Evolutionary conservation across 2,113 vertebrate genomes (phyloP).

Genomic region (Cyphomyrus plagiostoma): DNA sequence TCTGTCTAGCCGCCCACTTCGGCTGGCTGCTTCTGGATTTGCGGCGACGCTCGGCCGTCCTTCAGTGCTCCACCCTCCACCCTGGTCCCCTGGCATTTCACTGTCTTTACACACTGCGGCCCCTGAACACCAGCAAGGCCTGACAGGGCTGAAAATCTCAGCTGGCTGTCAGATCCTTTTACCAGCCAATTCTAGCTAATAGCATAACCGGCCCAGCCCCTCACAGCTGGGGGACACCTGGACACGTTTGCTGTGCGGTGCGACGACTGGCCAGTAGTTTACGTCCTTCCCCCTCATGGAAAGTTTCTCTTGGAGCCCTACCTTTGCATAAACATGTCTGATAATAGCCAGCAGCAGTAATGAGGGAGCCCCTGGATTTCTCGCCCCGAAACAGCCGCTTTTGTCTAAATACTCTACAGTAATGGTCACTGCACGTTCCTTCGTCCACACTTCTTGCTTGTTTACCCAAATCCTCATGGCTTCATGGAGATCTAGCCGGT

Average conservation of each 20-base stretch:
- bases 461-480: background rate
- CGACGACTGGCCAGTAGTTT: background rate
- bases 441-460: background rate
- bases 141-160: background rate
- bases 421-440: background rate
- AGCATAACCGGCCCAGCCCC: background rate
- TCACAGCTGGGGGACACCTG: background rate
- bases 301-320: background rate
- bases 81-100: background rate
- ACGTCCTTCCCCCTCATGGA: background rate
- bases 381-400: background rate
- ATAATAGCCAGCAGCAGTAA: background rate
- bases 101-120: background rate
- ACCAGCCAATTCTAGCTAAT: background rate
- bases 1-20: background rate
- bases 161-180: background rate
- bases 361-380: background rate
- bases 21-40: background rate
- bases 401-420: background rate
- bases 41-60: background rate
- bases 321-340: background rate
- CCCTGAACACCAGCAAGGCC: background rate
- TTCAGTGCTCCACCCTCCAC: background rate
- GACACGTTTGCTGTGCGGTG: background rate
- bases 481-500: background rate